A percentile compares a stretch with the other conserved stretches of the same genome.
phyloP scores from a whole-genome alignment of 2,113 vertebrate species.

The Pelecanoides urinatrix region DNA sequence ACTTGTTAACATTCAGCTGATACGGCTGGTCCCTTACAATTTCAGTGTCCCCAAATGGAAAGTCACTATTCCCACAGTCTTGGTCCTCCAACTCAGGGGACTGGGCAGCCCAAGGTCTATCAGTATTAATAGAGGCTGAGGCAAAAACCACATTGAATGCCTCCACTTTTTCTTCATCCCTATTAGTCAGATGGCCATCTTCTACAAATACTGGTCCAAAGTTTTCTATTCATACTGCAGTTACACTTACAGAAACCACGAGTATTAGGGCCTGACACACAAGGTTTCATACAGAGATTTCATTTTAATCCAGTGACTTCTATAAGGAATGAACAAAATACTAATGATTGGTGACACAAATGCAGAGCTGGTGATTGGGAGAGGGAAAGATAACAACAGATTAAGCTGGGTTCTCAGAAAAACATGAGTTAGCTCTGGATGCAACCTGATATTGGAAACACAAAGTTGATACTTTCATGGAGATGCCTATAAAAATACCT shows the following conservation, averaged over 20 bases:
- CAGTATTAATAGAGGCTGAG: neutral
- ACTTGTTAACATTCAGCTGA: neutral
- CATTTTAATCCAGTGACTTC: neutral
- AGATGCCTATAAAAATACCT: neutral
- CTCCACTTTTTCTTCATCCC: neutral
- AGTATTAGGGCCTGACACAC: neutral
- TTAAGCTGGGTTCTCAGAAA: neutral
- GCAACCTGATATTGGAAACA: neutral
- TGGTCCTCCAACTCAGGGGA: neutral
- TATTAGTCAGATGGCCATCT: neutral
- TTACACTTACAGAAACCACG: neutral
- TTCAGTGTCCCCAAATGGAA: neutral
- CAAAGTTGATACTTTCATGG: neutral
- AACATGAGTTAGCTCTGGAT: neutral
- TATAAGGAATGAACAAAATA: neutral
- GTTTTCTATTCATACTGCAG: neutral
- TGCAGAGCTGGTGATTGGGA: neutral
- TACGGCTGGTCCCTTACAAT: neutral
- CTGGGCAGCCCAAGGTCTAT: neutral
- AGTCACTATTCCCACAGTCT: neutral
- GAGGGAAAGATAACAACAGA: neutral
- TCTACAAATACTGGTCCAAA: neutral
- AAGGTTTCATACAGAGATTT: neutral
- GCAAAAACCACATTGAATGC: neutral
- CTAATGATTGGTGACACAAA: neutral